phyloP scores from a whole-genome alignment of 2,888 invertebrate genomes.

The Diloba caeruleocephala region DNA sequence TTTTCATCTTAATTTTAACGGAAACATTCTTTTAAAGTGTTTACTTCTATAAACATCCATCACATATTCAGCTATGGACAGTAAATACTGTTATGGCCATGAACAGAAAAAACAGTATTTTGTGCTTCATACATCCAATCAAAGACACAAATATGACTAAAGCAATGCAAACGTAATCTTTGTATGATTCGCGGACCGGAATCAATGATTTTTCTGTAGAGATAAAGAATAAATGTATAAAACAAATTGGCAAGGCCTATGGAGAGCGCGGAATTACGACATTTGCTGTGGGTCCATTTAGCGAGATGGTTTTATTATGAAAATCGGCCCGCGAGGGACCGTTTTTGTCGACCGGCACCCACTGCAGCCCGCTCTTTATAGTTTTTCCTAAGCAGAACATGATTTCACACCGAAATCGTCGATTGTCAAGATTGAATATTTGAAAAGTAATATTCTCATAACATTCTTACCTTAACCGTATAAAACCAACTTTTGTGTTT shows the following conservation, averaged over 20 bases:
- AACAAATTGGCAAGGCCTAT: conserved; percentile 72
- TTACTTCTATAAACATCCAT: too few species aligned
- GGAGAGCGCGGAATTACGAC: conserved; percentile 60
- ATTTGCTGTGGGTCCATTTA: conserved; percentile 75
- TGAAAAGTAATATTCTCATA: not conserved
- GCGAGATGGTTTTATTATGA: conserved; percentile 82
- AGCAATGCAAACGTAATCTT: conserved; percentile 1
- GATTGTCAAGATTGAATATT: conserved; percentile 3
- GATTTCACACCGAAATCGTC: conserved; percentile 23
- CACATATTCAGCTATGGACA: not conserved
- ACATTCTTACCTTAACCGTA: not conserved
- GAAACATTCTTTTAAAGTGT: too few species aligned
- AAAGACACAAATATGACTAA: not conserved
- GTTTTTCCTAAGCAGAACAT: conserved; percentile 10
- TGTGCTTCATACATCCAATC: conserved; percentile 4
- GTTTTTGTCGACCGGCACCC: conserved; percentile 28
- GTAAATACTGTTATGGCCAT: not conserved
- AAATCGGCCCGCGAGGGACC: conserved; percentile 71
- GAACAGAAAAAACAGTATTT: not conserved
- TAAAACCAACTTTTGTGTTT: too few species aligned
- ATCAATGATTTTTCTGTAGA: conserved; percentile 63
- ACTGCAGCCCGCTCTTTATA: conserved; percentile 12
- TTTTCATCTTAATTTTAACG: too few species aligned
- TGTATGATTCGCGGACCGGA: conserved; percentile 31
- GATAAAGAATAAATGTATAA: conserved; percentile 59